Conservation (phyloP, 1,140 invertebrate species). For the Anoplophora glabripennis region DNA sequence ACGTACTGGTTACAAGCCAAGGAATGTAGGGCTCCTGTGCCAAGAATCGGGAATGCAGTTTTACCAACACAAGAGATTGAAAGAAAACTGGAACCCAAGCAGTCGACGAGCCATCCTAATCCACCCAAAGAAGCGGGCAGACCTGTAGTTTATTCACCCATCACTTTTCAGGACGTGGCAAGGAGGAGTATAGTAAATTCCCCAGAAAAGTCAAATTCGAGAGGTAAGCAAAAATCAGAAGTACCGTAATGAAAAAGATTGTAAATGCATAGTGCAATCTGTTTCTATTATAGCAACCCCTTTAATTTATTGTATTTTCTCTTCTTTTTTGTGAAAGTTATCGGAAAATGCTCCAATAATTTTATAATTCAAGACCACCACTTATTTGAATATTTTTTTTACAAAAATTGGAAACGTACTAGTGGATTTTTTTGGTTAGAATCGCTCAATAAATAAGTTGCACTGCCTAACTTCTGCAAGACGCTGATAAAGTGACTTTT, state of each 20-base stretch:
- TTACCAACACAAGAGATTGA: background rate
- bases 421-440: too few species aligned
- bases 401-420: too few species aligned
- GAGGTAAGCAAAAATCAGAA: constrained; percentile 43
- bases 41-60: constrained; percentile 12
- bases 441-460: too few species aligned
- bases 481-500: too few species aligned
- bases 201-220: constrained; percentile 55
- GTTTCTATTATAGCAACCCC: too few species aligned
- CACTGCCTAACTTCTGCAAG: too few species aligned
- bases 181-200: constrained; percentile 70
- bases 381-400: too few species aligned
- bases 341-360: too few species aligned
- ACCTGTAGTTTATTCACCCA: constrained; percentile 71
- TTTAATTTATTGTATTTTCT: too few species aligned
- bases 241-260: background rate
- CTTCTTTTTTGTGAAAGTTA: too few species aligned
- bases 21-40: constrained; percentile 57
- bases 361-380: too few species aligned
- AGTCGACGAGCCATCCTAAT: constrained; percentile 30
- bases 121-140: constrained; percentile 44
- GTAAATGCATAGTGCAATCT: too few species aligned
- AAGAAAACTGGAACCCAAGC: constrained; percentile 12
- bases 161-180: constrained; percentile 80
- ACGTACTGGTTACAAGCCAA: constrained; percentile 85